These are phyloP conservation scores for Engystomops pustulosus DNA, from an alignment of 2,113 vertebrate species.

Conservation along the genomic window DNA sequence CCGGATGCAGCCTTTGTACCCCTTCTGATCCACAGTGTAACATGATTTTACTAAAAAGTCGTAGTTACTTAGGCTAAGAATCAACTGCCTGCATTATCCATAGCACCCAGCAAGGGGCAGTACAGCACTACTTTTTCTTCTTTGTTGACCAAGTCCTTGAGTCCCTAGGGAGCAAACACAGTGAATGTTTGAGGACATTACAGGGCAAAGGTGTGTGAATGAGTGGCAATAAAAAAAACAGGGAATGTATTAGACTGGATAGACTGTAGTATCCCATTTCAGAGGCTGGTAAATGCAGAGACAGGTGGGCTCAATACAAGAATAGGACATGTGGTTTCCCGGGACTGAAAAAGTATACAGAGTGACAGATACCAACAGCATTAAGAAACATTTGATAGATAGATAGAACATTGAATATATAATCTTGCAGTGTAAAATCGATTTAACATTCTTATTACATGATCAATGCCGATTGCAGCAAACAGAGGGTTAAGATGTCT, in stretches of 20 bases:
- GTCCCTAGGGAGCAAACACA: slow-evolving; percentile 16
- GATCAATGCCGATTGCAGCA: not conserved
- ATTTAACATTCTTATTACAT: not conserved
- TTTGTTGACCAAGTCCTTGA: not conserved
- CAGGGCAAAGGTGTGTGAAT: slow-evolving; percentile 40
- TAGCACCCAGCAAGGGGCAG: slow-evolving; percentile 36
- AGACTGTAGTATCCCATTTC: slow-evolving; percentile 1
- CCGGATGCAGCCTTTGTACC: too few species aligned
- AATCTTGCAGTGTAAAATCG: too few species aligned
- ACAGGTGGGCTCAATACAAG: slow-evolving; percentile 21
- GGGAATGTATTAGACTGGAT: slow-evolving; percentile 22
- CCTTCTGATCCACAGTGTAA: too few species aligned
- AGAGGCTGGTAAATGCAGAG: not conserved
- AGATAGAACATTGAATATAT: too few species aligned
- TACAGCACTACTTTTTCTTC: slow-evolving; percentile 7
- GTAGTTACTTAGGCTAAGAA: too few species aligned
- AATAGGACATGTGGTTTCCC: slow-evolving; percentile 13
- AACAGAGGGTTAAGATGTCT: slow-evolving; percentile 40
- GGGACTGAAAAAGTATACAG: not conserved
- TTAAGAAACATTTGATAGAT: not conserved
- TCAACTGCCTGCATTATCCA: not conserved
- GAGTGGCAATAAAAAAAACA: slow-evolving; percentile 37
- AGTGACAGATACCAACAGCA: not conserved
- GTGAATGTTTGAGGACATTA: slow-evolving; percentile 32
- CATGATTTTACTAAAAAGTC: too few species aligned